Conservation (phyloP, 2,888 invertebrate species). For the Patella ulyssiponensis region DNA sequence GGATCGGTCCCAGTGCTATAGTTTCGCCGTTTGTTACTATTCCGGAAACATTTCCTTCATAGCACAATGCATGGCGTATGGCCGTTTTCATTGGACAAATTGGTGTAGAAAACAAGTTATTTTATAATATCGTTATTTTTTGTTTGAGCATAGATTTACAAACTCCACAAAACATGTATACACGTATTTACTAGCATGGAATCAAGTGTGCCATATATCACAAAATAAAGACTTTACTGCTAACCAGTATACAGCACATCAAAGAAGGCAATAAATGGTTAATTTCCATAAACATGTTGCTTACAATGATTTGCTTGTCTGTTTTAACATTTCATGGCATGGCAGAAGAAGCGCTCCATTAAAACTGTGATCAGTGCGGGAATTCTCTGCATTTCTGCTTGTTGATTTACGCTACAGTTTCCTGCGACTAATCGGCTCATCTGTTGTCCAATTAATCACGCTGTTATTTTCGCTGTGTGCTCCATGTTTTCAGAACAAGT, state of each 20-base stretch:
- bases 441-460: slow-evolving; percentile 11
- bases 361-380: slow-evolving; percentile 2
- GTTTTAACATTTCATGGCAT: slow-evolving; percentile 7
- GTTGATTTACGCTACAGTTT: slow-evolving; percentile 9
- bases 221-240: no score
- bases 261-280: neutral
- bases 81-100: no score
- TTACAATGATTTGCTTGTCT: slow-evolving; percentile 3
- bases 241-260: neutral
- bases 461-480: slow-evolving; percentile 7
- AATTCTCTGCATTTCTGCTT: slow-evolving; percentile 9
- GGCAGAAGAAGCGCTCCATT: slow-evolving; percentile 7
- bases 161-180: no score
- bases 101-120: no score
- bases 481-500: slow-evolving; percentile 12
- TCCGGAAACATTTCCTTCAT: no score
- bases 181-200: no score
- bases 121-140: no score
- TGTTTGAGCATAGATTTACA: no score
- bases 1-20: no score
- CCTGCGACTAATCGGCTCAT: slow-evolving; percentile 9
- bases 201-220: no score
- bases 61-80: no score
- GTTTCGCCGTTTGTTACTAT: no score
- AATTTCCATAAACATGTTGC: slow-evolving; percentile 9